Evolutionary conservation across 2,113 vertebrate species (phyloP), one percentile per base, ranked within the genome.

Genomic region (Egretta garzetta): DNA sequence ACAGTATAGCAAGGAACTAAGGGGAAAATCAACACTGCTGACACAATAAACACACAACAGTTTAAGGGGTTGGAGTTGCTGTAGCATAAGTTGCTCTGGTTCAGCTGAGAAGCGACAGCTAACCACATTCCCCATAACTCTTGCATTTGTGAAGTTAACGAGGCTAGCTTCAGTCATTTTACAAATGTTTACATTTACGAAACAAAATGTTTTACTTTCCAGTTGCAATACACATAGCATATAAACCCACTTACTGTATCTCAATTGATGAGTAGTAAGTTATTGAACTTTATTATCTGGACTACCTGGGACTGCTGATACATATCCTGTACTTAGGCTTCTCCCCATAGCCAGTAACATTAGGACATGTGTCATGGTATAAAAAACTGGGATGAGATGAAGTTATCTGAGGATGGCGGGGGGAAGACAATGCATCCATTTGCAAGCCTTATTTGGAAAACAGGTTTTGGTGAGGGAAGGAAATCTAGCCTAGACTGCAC

Each of bases 191-290:
- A 37, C 11, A n/a, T 55, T 67, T 39, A 55, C 52, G 53, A 49
- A 81, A 39, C 7, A 13, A 43, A 43, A 15, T 43, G 41, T 41
- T 53, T 12, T 23, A 58, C 55, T 79, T 68, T 30, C n/a, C 77
- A 74, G 30, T 14, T 83, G n/a, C 60, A 83, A 26, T 62, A 82
- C 22, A 30, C 18, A 33, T 7, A 53, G 45, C 6, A 9, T 30
- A 37, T 22, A 58, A 50, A 47, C 8, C 13, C 23, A 45, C 7
- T 45, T 9, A 22, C 37, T 63, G 22, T 19, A 24, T 4, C 14
- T 9, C 45, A 75, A 3, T 0, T 59, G 41, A 32, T 8, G 15
- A 90, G 10, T 0, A 43, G 4, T 9, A 90, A 80, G 15, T n/a
- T 47, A 79, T 2, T 60, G 30, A 85, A 39, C 45, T 35, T 56